Percentiles rank a stretch among this genome's conserved stretches.
These are phyloP conservation scores for Diaperis boleti DNA, from an alignment of 2,888 invertebrate genomes.

Conservation along the genomic window DNA sequence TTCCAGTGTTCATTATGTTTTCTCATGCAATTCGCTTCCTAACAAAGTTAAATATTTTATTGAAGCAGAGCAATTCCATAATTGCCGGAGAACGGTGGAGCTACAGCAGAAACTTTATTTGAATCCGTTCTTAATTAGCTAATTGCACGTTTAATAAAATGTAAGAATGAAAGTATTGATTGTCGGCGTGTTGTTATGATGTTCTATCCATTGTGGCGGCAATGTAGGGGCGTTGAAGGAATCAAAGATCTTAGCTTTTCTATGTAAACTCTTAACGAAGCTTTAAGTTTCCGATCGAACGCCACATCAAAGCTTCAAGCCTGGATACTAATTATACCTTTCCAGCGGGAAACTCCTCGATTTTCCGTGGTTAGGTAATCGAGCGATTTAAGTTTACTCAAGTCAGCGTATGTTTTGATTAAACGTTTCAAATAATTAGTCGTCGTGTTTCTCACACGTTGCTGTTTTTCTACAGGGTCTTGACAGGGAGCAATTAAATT, in stretches of 20 bases:
- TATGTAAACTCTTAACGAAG: slow-evolving; percentile 45
- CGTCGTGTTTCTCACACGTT: slow-evolving; percentile 7
- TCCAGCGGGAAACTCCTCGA: slow-evolving; percentile 24
- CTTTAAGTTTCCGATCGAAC: slow-evolving; percentile 48
- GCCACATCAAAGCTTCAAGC: slow-evolving; percentile 46
- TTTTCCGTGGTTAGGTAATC: slow-evolving; percentile 14
- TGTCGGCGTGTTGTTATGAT: no score
- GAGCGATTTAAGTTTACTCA: slow-evolving; percentile 24
- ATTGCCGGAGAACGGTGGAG: slow-evolving; percentile 53
- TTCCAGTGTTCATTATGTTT: slow-evolving; percentile 56
- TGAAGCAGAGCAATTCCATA: slow-evolving; percentile 57
- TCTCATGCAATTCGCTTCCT: slow-evolving; percentile 53
- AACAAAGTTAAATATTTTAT: slow-evolving; percentile 60
- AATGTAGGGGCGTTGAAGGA: slow-evolving; percentile 22
- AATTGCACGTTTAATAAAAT: slow-evolving; percentile 47
- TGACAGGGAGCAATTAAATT: slow-evolving; percentile 3
- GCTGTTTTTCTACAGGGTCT: neutral
- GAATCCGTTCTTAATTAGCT: slow-evolving; percentile 53
- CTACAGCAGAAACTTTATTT: slow-evolving; percentile 46
- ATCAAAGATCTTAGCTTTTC: slow-evolving; percentile 35
- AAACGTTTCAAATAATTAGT: slow-evolving; percentile 26
- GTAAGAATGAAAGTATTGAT: slow-evolving; percentile 9
- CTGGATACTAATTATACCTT: slow-evolving; percentile 38
- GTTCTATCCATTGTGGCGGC: no score
- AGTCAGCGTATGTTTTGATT: slow-evolving; percentile 31